Evolutionary conservation across 2,888 invertebrate genomes (phyloP), one percentile per base, ranked within the genome.

Genomic region (Drosophila suboccidentalis): DNA sequence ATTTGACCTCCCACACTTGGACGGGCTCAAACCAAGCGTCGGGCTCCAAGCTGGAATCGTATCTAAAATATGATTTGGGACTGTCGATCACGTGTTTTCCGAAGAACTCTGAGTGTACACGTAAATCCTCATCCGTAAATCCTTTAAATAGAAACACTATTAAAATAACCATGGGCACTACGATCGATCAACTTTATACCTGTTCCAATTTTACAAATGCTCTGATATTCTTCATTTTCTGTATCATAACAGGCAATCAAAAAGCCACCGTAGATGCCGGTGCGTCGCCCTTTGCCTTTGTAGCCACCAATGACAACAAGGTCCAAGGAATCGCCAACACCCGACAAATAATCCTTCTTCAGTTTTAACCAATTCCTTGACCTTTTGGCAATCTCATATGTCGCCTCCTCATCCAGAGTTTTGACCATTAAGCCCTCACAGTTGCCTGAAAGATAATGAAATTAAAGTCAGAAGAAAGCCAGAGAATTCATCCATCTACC

Each of bases 401-500:
- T 96, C 0, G 99, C 98, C 87, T 97, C 96, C 4, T 92, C 92
- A 81, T 96, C 95, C 55, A 99, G 93, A 0, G 98, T 97, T 94
- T 99, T 99, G 8, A 99, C 97, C 99, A 99, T 99, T 63, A 99
- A 94, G 1, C 99, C 99, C 94, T 99, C 99, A 93, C 99, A 99
- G 91, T 98, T 98, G 59, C 97, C 98, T 91, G 26, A n/a, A 36
- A 19, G n/a, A 22, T 3, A 5, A 4, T 9, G 1, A 1, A 8
- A 6, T 26, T 22, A 13, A 26, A 8, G 8, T 15, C 4, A n/a
- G 9, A n/a, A n/a, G 3, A 15, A 15, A 29, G 26, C 9, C 15
- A 5, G 1, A 36, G n/a, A 22, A n/a, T 36, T n/a, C 26, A 26
- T 2, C 0, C 11, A 10, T 26, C 57, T 44, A 95, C 96, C 96